Percentiles rank a stretch among this genome's conserved stretches.
Conservation (phyloP, 2,113 vertebrate species). For the Seriola dumerili region DNA sequence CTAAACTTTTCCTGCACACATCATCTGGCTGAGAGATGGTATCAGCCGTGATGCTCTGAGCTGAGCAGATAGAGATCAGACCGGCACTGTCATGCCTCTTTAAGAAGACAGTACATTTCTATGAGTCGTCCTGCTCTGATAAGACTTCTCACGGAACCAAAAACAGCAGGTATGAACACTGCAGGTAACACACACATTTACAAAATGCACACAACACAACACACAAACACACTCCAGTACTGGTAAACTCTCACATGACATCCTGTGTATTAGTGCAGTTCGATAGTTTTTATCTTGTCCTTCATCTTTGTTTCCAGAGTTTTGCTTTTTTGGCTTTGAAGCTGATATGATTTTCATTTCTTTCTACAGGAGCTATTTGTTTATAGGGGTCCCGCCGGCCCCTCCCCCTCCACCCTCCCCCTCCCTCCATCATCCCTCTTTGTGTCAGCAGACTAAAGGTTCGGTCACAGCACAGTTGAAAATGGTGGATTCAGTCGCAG, state of each 20-base stretch:
- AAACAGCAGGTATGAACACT: background rate
- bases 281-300: conserved; percentile 41
- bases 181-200: background rate
- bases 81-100: conserved; percentile 62
- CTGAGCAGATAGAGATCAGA: conserved; percentile 53
- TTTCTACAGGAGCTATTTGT: conserved; percentile 54
- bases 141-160: conserved; percentile 65
- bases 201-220: background rate
- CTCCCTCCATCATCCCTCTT: conserved; percentile 4
- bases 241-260: background rate
- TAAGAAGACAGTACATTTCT: conserved; percentile 65
- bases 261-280: conserved; percentile 9
- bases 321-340: conserved; percentile 61
- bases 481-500: background rate
- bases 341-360: conserved; percentile 61
- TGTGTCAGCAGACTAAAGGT: background rate
- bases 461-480: background rate
- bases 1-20: conserved; percentile 26
- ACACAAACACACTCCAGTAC: background rate
- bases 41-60: conserved; percentile 23
- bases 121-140: conserved; percentile 52
- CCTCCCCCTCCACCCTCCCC: background rate
- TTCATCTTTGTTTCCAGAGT: conserved; percentile 53
- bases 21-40: conserved; percentile 20
- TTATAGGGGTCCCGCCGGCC: conserved; percentile 57